Percentiles rank a stretch among this genome's conserved stretches.
Evolutionary conservation across 1,140 invertebrate species (phyloP).

Genomic region (Antheraea mylitta): DNA sequence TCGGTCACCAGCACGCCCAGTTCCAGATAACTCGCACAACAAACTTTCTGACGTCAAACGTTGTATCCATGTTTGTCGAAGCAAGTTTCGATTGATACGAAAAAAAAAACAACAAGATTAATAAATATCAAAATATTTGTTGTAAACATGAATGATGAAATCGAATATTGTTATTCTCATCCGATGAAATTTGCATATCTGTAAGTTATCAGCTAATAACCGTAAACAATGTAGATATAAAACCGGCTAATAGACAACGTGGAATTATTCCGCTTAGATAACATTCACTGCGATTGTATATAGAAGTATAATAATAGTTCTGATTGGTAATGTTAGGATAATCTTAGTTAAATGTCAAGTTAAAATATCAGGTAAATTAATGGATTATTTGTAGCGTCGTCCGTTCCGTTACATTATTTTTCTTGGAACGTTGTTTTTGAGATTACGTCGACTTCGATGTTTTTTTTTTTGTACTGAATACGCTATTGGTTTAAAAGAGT

Average conservation of each 20-base stretch:
- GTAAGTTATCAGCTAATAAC: background rate
- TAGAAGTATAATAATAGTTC: background rate
- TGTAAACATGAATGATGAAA: background rate
- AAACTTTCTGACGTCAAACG: background rate
- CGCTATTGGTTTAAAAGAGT: too few species aligned
- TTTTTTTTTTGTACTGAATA: too few species aligned
- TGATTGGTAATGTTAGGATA: background rate
- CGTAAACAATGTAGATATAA: background rate
- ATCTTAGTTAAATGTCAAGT: too few species aligned
- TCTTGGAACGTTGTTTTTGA: too few species aligned
- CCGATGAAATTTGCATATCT: background rate
- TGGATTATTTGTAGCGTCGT: too few species aligned
- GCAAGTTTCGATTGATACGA: background rate
- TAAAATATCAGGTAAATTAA: too few species aligned
- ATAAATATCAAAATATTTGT: background rate
- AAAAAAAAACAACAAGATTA: background rate
- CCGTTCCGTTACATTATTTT: too few species aligned
- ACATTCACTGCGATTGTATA: background rate
- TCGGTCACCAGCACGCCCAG: background rate
- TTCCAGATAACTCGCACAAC: background rate
- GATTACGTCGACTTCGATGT: too few species aligned
- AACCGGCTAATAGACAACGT: too few species aligned
- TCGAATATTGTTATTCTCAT: background rate
- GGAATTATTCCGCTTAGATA: background rate
- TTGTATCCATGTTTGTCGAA: background rate